These are phyloP conservation scores for Shargacucullia verbasci DNA, from an alignment of 2,888 invertebrate genomes.

Conservation along the genomic window DNA sequence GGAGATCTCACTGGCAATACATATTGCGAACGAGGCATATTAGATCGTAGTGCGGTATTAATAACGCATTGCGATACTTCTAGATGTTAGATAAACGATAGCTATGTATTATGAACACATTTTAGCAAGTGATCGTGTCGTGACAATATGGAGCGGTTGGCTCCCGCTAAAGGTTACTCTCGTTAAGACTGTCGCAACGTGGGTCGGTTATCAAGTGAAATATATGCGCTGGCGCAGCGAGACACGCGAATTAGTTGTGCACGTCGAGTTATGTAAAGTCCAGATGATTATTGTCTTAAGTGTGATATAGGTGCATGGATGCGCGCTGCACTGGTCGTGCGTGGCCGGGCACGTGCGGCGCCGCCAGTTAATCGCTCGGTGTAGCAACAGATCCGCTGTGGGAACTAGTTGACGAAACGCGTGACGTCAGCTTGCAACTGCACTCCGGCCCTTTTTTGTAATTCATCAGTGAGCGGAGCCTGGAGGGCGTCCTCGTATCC, in stretches of 20 bases:
- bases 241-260: constrained; percentile 29
- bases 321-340: constrained; percentile 39
- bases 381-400: constrained; percentile 73
- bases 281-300: constrained; percentile 16
- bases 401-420: constrained; percentile 79
- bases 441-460: constrained; percentile 79
- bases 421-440: constrained; percentile 75
- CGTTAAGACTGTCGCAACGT: constrained; percentile 83
- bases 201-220: constrained; percentile 71
- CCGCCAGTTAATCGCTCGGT: constrained; percentile 61
- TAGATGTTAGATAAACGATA: constrained; percentile 74
- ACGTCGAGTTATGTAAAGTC: constrained; percentile 26
- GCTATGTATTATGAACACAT: constrained; percentile 78
- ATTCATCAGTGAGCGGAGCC: constrained; percentile 82
- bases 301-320: constrained; percentile 33
- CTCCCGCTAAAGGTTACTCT: constrained; percentile 86
- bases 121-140: constrained; percentile 78
- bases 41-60: constrained; percentile 58
- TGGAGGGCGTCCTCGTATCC: constrained; percentile 87
- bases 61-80: constrained; percentile 70
- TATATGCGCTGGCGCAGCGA: constrained; percentile 52
- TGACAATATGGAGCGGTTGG: constrained; percentile 85
- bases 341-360: constrained; percentile 59
- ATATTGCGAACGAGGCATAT: constrained; percentile 42
- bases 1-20: constrained; percentile 43